Base-by-base conservation (phyloP, 2,888 invertebrate genomes). In the Diarsia mendica region DNA sequence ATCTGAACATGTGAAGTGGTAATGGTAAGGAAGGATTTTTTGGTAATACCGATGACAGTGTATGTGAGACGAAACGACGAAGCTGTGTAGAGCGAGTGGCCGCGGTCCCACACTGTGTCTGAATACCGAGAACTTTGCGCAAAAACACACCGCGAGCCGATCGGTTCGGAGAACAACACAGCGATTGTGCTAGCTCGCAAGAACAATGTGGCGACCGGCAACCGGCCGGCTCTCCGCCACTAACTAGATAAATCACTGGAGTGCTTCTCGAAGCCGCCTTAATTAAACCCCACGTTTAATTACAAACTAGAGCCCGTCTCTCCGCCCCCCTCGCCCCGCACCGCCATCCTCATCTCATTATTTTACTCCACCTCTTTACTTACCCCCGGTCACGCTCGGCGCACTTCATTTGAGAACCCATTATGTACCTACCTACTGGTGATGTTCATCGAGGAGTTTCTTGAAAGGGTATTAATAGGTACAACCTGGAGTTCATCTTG, bases 211-310 rank as follows among this genome's bases (percentile, higher is more conserved):
- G 60, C 53, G 63, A 53, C 65, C 75, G 64, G 28, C 60, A 60
- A 48, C 61, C 33, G 51, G 49, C 70, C 66, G 20, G 15, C 79
- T 72, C 74, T 76, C 69, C 80, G 78, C 76, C 67, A 78, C 83
- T 82, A 69, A 89, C 87, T 90, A 89, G 89, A 92, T 92, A 92
- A 91, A 92, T 92, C 92, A 91, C 87, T 72, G 80, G 72, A 84
- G 83, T 77, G 82, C 51, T 76, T 79, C 78, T 66, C 72, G 68
- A 68, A 72, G 58, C 80, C 80, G 89, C 91, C 92, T 92, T 92
- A 88, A 94, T 93, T 93, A 93, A 91, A 90, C 87, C 81, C 86
- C 77, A 80, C 89, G 87, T 93, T 91, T 93, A 92, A 94, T 94
- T 94, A 93, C 91, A 83, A 87, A 88, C 87, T 88, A 87, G 87